These are phyloP conservation scores for Hippoglossus stenolepis DNA, from an alignment of 2,113 vertebrate genomes.

Conservation along the genomic window DNA sequence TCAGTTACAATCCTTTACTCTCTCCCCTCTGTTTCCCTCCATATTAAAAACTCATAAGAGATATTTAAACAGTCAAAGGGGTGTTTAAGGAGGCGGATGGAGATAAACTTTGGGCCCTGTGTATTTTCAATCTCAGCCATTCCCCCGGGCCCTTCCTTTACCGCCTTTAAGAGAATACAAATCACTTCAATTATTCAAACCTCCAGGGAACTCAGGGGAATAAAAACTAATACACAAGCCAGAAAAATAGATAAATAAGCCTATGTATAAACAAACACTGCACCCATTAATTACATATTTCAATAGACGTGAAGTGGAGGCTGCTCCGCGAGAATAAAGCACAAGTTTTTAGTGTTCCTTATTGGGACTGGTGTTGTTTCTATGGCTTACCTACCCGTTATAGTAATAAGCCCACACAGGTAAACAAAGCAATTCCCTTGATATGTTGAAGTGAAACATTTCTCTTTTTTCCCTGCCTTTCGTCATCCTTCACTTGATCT, in stretches of 20 bases:
- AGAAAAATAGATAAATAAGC: constrained; percentile 61
- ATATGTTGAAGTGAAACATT: constrained; percentile 54
- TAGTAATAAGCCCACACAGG: constrained; percentile 70
- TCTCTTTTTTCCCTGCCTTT: constrained; percentile 52
- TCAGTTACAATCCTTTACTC: constrained; percentile 55
- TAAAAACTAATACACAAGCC: constrained; percentile 50
- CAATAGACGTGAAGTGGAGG: constrained; percentile 46
- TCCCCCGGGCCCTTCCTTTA: constrained; percentile 64
- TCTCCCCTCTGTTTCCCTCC: constrained; percentile 35
- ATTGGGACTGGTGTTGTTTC: constrained; percentile 42
- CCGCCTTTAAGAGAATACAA: constrained; percentile 74
- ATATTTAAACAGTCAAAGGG: constrained; percentile 64
- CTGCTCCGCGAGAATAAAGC: constrained; percentile 48
- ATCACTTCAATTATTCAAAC: constrained; percentile 78
- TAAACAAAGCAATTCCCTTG: constrained; percentile 75
- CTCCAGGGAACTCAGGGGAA: constrained; percentile 61
- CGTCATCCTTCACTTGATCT: constrained; percentile 70
- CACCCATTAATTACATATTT: constrained; percentile 73
- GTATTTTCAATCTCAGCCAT: constrained; percentile 65
- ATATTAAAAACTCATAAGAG: constrained; percentile 63
- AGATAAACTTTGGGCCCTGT: constrained; percentile 71
- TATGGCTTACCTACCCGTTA: constrained; percentile 36
- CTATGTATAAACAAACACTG: constrained; percentile 55
- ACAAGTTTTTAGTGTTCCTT: constrained; percentile 21
- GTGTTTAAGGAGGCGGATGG: constrained; percentile 59